Base-by-base conservation (phyloP, 1,140 invertebrate genomes). In the Mamestra configurata region DNA sequence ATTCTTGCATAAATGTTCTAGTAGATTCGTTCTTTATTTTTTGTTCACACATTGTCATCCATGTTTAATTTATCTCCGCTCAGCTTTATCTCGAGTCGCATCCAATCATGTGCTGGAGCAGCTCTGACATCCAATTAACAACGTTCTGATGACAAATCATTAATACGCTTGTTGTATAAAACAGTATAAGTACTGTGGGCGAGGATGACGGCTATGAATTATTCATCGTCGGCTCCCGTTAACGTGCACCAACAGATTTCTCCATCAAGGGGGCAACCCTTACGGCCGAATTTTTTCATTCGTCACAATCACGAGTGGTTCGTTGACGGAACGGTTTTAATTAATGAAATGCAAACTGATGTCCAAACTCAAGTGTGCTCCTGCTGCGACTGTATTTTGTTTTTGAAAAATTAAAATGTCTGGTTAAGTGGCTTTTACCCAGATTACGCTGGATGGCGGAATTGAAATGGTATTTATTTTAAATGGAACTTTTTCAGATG, bases 161-260 rank as follows among this genome's bases (percentile, higher is more conserved):
- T 75, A 75, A 75, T 75, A 59, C 71, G 51, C 37, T 35, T n/a
- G 37, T 51, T 24, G 53, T 51, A 35, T 49, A 35, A 64, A 51
- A 77, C 71, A 70, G 79, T 59, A 80, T 68, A 55, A 66, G 79
- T 71, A 43, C 66, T 22, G 22, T 2, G 18, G 4, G 35, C 31
- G 49, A 49, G 80, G 57, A 40, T 59, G 71, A 73, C 55, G 66
- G 64, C 18, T 59, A 84, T 89, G 85, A 89, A 90, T 90, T 73
- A 90, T 90, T 89, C 89, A 90, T 84, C 35, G 46, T n/a, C 46
- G 79, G 71, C 53, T 72, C 87, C 78, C 84, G 86, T 82, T 88
- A 86, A 85, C 85, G 82, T 88, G 55, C 57, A 83, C 82, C 84
- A 84, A 57, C 80, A 80, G 83, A 86, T 82, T 82, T 77, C 77